These are phyloP conservation scores for Tricholaema leucomelas DNA, from an alignment of 2,113 vertebrate species.

Conservation along the genomic window DNA sequence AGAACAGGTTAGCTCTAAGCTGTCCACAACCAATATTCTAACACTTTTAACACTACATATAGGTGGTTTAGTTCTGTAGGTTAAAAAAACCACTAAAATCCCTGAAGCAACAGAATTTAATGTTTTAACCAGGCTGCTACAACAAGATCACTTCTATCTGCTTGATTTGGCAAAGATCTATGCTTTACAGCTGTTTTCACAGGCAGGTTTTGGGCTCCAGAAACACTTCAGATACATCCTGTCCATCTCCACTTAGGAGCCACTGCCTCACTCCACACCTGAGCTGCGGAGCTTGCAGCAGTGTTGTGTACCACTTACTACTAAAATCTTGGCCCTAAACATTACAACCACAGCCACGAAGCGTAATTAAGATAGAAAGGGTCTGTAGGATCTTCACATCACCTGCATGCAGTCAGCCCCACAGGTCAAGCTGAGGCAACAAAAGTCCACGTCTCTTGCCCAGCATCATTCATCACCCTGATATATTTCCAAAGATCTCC, in stretches of 20 bases:
- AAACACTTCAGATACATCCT: background rate
- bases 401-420: background rate
- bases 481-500: background rate
- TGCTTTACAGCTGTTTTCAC: background rate
- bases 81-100: background rate
- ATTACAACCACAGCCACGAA: background rate
- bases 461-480: background rate
- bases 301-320: accelerated
- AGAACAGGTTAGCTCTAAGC: background rate
- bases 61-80: background rate
- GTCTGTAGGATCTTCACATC: accelerated
- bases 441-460: background rate
- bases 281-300: background rate
- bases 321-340: background rate
- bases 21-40: background rate
- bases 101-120: conserved; percentile 25
- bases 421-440: background rate
- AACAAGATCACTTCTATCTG: background rate
- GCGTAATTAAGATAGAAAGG: background rate
- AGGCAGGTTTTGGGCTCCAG: background rate
- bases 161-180: background rate
- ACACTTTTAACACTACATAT: background rate
- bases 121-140: background rate
- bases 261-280: background rate
- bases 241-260: background rate